Base-by-base conservation (phyloP, 1,140 invertebrate genomes). In the Drosophila biarmipes region DNA sequence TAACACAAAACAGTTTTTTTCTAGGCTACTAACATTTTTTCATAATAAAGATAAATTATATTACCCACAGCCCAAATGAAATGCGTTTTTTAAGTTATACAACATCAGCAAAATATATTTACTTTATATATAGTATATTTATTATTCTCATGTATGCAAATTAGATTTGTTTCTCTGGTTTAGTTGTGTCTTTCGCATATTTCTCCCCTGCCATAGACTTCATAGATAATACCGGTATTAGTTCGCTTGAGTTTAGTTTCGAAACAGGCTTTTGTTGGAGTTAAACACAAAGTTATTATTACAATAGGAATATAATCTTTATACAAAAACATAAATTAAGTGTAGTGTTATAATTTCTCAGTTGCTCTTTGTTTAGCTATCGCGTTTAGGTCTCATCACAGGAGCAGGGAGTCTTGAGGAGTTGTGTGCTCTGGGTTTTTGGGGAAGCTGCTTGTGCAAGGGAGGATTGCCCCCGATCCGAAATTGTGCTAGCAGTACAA, bases 181-280 rank as follows among this genome's bases (percentile, higher is more conserved):
- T 59, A 58, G 64, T 73, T 74, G 59, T 84, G 64, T 84, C 69
- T 84, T 80, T 86, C 69, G 81, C 81, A 78, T 80, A 66, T 45
- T 51, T 78, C 29, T 62, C 37, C 27, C 56, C 73, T 77, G 57
- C 43, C 66, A 69, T 73, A 51, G 63, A 80, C 37, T 68, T 54
- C 48, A 63, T 71, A 75, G 58, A 80, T 85, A 85, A 78, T 80
- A 75, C 72, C 51, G 61, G 61, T 75, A 72, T 49, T 76, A 79
- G 74, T 80, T 86, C 67, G 81, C 58, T 69, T 85, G 77, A 85
- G 80, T 76, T 80, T 56, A 74, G 55, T 74, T 86, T 66, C 59
- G 63, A 61, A 62, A 53, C 40, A 78, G 77, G 67, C 51, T 51
- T 57, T 61, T 53, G n/a, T 68, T 67, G 49, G 55, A 57, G 64